Evolutionary conservation across 1,140 invertebrate species (phyloP), one percentile per base, ranked within the genome.

Genomic region (Brachionus koreanus): DNA sequence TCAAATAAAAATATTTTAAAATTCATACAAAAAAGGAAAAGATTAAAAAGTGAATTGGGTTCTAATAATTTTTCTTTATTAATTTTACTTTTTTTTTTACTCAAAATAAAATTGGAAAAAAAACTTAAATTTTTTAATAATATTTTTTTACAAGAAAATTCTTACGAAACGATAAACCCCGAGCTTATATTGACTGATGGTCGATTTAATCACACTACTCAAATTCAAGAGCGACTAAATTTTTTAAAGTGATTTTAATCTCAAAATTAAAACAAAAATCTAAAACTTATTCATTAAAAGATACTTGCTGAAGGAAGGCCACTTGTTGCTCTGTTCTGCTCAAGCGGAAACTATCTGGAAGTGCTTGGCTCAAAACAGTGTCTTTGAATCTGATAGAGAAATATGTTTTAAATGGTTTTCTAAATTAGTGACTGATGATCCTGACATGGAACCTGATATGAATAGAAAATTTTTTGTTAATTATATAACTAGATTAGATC

Each of bases 341-440:
- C 96, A 98, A 90, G 96, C 96, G 1, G 95, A 95, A 87, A 94
- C 96, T 87, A 97, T 98, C 84, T 98, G 97, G 97, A 92, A 95
- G 84, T 97, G 95, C 88, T 90, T 98, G 63, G 95, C 95, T 12
- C 95, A 97, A 87, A 93, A 93, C 86, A 94, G 95, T 6, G 94
- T 96, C 1, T 97, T 96, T 87, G 89, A 92, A 3, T 92, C 92
- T 3, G 97, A 98, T 88, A 91, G 96, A 52, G 96, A 98, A 88
- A 94, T 95, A 3, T 98, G 96, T 89, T 98, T 98, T 89, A 95
- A 95, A 85, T 98, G 96, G 96, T 98, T 98, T 89, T 95, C 95
- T n/a, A 89, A 83, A 72, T 23, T 83, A 23, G 98, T 98, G 95
- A 95, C 95, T 4, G 95, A 98, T 85, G 96, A 98, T 86, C 95